Evolutionary conservation across 2,888 invertebrate genomes (phyloP), one percentile per base, ranked within the genome.

Genomic region (Pristionchus maxplancki): DNA sequence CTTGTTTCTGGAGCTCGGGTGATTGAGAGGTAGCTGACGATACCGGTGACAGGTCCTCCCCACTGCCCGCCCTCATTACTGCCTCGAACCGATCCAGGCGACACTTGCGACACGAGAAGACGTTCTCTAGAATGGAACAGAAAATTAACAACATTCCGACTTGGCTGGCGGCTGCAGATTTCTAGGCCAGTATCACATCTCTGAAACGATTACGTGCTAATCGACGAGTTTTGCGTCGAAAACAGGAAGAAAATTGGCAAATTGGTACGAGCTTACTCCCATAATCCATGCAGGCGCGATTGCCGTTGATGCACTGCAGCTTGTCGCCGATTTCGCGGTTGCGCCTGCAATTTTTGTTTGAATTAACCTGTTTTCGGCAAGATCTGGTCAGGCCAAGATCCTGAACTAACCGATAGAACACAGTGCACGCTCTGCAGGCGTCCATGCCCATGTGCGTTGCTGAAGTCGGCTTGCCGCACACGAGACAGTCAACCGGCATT

Each of bases 391-490:
- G n/a, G n/a, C n/a, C n/a, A n/a, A n/a, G n/a, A n/a, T n/a, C n/a
- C n/a, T n/a, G n/a, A n/a, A n/a, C 40, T 24, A 4, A 78, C 78
- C 64, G 1, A 24, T 84, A 84, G 40, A 84, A 84, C 3, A 84
- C 62, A 4, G 84, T 62, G 58, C 84, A 84, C 17, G 84, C 84
- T 34, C 84, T 40, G n/a, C 84, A 84, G 2, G 84, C 84, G 28
- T 84, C 64, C 28, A 84, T 84, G 28, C 84, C 84, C 84, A 62
- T 58, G 44, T 84, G 84, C 11, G 84, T 62, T 0, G 64, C 37
- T 0, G 15, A 13, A 6, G 84, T 84, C 5, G 24, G 40, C 37
- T 28, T 48, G 1, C 62, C 58, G 40, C 84, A 84, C 24, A 84
- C 40, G n/a, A 84, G 84, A 84, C 84, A 84, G 5, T 53, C 50